phyloP scores from a whole-genome alignment of 1,140 invertebrate species.

The Papilio aristodemus region DNA sequence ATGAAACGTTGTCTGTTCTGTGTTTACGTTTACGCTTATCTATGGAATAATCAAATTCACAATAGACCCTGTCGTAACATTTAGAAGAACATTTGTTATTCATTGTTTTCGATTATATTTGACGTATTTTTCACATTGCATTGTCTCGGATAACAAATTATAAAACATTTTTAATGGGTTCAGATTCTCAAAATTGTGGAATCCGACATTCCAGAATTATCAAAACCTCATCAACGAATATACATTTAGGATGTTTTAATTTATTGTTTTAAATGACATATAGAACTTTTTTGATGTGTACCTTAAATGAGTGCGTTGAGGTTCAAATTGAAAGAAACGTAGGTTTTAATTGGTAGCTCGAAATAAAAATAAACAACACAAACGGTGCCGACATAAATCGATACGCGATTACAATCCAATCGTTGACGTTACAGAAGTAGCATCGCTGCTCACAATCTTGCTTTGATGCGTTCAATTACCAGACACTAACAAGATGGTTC shows the following conservation, averaged over 20 bases:
- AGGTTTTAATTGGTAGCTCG: conserved; percentile 28
- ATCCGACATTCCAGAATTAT: not conserved
- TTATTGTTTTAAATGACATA: conserved; percentile 28
- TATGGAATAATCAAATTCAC: conserved; percentile 57
- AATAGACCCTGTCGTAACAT: conserved; percentile 48
- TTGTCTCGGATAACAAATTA: not conserved
- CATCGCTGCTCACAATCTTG: conserved; percentile 40
- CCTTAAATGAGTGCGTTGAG: conserved; percentile 2
- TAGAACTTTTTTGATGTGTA: not conserved
- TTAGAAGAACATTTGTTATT: conserved; percentile 39
- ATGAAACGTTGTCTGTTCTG: conserved; percentile 55
- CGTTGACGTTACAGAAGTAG: conserved; percentile 40
- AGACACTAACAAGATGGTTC: conserved; percentile 56
- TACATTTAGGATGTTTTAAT: conserved; percentile 11
- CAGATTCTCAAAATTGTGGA: not conserved
- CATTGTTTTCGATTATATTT: conserved; percentile 24
- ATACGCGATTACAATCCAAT: conserved; percentile 42
- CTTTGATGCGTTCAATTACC: conserved; percentile 60
- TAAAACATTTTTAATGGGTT: conserved; percentile 4
- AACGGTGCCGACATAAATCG: conserved; percentile 38
- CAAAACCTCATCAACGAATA: conserved; percentile 1
- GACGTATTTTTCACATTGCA: conserved; percentile 2
- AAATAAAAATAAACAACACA: conserved; percentile 30
- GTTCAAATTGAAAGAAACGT: conserved; percentile 10
- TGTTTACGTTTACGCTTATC: conserved; percentile 65